Percentiles rank a stretch among this genome's conserved stretches.
Conservation (phyloP, 2,888 invertebrate genomes). For the Leptinotarsa haldemani region DNA sequence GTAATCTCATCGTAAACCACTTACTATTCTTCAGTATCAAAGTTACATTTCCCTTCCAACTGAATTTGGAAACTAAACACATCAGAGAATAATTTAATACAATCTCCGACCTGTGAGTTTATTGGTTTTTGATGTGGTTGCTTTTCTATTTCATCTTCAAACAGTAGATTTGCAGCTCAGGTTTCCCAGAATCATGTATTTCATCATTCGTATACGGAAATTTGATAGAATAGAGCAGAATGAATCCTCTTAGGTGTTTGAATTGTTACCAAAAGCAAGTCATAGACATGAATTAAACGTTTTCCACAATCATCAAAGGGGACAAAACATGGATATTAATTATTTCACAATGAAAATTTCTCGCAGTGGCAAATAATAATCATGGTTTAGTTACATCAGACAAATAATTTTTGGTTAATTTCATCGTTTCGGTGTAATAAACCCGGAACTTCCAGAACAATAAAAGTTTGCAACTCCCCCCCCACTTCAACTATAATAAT, state of each 20-base stretch:
- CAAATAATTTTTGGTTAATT: no score
- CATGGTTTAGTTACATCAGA: no score
- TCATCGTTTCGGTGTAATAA: no score
- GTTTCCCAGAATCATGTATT: conserved; percentile 1
- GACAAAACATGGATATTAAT: no score
- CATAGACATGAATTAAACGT: neutral
- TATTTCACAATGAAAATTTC: no score
- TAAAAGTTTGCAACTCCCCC: no score
- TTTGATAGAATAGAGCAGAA: conserved; percentile 31
- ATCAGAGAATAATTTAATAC: neutral
- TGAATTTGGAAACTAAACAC: neutral
- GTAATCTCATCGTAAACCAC: neutral
- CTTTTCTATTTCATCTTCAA: conserved; percentile 19
- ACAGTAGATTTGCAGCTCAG: conserved; percentile 3
- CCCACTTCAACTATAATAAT: no score
- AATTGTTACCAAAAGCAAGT: conserved; percentile 9
- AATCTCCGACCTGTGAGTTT: conserved; percentile 10
- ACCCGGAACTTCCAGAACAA: no score
- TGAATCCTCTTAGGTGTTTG: conserved; percentile 13
- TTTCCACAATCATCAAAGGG: no score
- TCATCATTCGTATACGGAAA: conserved; percentile 5
- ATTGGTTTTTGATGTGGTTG: conserved; percentile 22
- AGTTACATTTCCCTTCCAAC: neutral
- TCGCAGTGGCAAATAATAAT: no score
- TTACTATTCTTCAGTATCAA: neutral